Evolutionary conservation across 2,113 vertebrate genomes (phyloP).

Genomic region (Ochotona curzoniae): DNA sequence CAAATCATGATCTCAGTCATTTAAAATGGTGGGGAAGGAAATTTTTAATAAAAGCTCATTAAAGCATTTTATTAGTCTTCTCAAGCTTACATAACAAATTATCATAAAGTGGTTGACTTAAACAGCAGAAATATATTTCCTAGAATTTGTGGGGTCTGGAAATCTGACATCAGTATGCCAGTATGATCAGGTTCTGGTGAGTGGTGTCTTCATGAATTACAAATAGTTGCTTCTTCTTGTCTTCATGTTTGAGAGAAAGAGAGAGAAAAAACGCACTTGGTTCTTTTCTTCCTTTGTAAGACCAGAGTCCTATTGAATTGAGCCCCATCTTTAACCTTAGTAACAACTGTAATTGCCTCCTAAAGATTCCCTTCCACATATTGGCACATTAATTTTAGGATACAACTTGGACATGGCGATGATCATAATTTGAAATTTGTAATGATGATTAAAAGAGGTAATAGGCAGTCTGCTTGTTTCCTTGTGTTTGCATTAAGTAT

Average conservation of each 20-base stretch:
- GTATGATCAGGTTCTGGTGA: neutral
- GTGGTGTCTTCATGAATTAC: neutral
- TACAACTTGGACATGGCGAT: neutral
- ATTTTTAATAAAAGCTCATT: neutral
- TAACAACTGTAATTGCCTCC: neutral
- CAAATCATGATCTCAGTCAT: neutral
- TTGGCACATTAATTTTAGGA: neutral
- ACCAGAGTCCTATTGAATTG: neutral
- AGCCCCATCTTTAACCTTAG: neutral
- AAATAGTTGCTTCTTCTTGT: neutral
- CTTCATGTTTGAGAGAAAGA: too few relatives aligned
- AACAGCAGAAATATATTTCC: neutral
- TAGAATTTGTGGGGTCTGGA: neutral
- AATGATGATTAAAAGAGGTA: neutral
- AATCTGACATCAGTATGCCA: neutral
- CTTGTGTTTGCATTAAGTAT: neutral
- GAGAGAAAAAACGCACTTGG: too few relatives aligned
- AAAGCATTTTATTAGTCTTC: neutral
- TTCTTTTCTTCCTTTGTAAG: neutral
- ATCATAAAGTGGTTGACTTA: neutral
- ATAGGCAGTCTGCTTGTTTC: neutral
- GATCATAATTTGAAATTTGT: neutral
- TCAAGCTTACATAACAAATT: neutral
- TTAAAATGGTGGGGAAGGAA: neutral
- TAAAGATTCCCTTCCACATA: neutral